These are phyloP conservation scores for Mesoclemmys tuberculata DNA, from an alignment of 2,113 vertebrate genomes.

Conservation along the genomic window DNA sequence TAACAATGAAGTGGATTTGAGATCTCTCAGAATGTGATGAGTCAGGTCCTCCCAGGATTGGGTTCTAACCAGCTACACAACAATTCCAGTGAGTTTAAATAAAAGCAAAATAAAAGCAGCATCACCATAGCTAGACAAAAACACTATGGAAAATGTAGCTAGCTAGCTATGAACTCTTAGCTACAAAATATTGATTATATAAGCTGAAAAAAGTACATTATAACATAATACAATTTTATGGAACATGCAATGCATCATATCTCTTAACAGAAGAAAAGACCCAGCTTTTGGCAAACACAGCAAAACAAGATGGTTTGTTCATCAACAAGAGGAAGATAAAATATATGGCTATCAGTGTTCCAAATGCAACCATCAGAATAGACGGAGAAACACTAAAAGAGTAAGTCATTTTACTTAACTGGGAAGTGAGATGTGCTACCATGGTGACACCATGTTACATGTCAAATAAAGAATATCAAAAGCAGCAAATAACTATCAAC, in stretches of 20 bases:
- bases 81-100: not conserved
- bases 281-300: not conserved
- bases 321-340: too few species aligned
- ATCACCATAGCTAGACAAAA: not conserved
- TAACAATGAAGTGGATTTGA: not conserved
- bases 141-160: not conserved
- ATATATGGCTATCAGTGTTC: too few species aligned
- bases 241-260: not conserved
- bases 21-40: not conserved
- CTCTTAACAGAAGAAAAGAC: not conserved
- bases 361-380: too few species aligned
- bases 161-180: not conserved
- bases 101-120: conserved; percentile 1
- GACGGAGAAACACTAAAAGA: too few species aligned
- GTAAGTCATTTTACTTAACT: too few species aligned
- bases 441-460: too few species aligned
- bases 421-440: too few species aligned
- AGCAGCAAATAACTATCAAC: too few species aligned
- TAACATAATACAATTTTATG: not conserved
- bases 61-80: not conserved
- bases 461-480: too few species aligned
- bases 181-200: not conserved
- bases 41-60: not conserved
- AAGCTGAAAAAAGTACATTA: not conserved
- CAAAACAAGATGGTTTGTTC: not conserved